Base-by-base conservation (phyloP, 2,113 vertebrate genomes). In the Sinocyclocheilus anophthalmus region DNA sequence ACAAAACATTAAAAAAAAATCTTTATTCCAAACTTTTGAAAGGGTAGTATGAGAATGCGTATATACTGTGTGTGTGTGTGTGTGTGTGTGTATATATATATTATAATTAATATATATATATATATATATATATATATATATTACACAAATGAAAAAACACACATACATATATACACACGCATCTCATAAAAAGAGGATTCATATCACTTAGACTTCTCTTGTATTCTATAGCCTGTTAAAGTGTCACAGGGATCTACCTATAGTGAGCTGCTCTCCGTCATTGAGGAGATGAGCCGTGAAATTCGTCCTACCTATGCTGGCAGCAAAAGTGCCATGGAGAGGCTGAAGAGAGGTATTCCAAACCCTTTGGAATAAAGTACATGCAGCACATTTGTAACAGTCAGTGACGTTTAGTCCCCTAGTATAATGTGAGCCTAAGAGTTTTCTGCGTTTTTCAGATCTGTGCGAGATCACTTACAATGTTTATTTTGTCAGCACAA, bases 271-370 rank as follows among this genome's bases (percentile, higher is more conserved):
- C 95, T 99, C 84, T 97, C 98, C 0, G 98, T 99, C 90, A 99
- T 98, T 18, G 98, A 99, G 90, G 97, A 99, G 92, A 99, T 99
- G 98, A 97, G 97, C 76, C 97, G 97, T 76, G 98, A 99, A 92
- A 98, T 99, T 91, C 94, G 98, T 70, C 98, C 98, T 33, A 99
- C 98, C 14, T 98, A 99, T 5, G 98, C 98, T 11, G 98, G 98
- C 75, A 99, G 98, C 93, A 98, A 98, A 94, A 99, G 98, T 2
- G 98, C 98, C 63, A 98, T 98, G 98, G 98, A 98, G 92, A 96
- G 98, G 88, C 95, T 99, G 93, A 99, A 98, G 90, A 95, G 98
- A 96, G 98, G 98, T 98, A 92, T 81, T 24, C 59, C 59, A 61
- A n/a, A 24, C 16, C 16, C 26, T 83, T 33, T 9, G 18, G 61